Evolutionary conservation across 1,140 invertebrate species (phyloP).

Genomic region (Brachionus sp.): DNA sequence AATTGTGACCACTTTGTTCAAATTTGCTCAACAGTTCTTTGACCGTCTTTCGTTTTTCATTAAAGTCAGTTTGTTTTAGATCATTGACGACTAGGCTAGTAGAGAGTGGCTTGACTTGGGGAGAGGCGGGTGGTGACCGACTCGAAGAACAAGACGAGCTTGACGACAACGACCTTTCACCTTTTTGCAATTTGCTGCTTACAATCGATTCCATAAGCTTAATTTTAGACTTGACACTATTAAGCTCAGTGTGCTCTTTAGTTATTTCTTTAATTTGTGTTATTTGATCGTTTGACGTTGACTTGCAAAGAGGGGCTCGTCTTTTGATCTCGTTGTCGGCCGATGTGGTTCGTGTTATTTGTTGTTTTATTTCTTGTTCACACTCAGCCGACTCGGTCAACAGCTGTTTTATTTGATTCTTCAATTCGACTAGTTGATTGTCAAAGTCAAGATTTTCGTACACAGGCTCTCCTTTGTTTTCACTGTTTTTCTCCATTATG

Average conservation of each 20-base stretch:
- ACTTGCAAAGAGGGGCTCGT: neutral
- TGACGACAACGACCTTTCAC: conserved; percentile 5
- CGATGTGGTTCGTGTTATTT: neutral
- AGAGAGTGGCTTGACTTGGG: neutral
- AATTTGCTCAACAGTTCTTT: conserved; percentile 6
- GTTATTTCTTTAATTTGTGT: neutral
- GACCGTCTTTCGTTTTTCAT: neutral
- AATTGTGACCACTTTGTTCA: neutral
- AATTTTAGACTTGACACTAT: conserved; percentile 20
- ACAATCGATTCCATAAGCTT: conserved; percentile 41
- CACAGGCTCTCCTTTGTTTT: neutral
- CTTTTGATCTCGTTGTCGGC: neutral
- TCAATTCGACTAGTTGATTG: conserved; percentile 34
- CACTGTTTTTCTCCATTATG: neutral
- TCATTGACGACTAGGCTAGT: neutral
- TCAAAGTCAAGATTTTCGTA: conserved; percentile 12
- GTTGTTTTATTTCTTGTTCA: neutral
- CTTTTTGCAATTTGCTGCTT: neutral
- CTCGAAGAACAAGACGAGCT: conserved; percentile 35
- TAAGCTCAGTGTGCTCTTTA: neutral
- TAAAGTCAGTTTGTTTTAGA: neutral
- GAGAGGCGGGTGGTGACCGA: conserved; percentile 14
- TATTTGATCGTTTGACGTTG: neutral
- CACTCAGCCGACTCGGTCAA: neutral
- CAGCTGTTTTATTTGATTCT: conserved; percentile 33